A percentile compares a stretch with the other conserved stretches of the same genome.
These are phyloP conservation scores for Cyprinella venusta DNA, from an alignment of 2,797 vertebrate species.

Conservation along the genomic window DNA sequence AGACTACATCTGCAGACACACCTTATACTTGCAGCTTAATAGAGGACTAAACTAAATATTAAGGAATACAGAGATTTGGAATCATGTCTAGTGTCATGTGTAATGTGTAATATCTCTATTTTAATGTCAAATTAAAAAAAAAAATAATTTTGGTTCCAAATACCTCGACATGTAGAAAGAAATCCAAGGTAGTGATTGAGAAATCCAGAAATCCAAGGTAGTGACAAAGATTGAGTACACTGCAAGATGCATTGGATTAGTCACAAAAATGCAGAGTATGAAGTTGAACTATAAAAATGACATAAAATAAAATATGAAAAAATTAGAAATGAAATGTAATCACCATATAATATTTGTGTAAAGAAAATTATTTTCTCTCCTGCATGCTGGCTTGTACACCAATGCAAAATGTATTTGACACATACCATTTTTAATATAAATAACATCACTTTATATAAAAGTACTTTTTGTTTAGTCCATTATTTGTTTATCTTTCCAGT, in stretches of 20 bases:
- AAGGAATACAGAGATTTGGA: not conserved
- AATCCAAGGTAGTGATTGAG: not conserved
- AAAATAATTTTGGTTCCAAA: not conserved
- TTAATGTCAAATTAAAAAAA: not conserved
- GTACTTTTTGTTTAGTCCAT: not conserved
- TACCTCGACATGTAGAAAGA: not conserved
- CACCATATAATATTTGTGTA: not conserved
- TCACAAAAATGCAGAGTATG: not conserved
- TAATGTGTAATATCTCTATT: not conserved
- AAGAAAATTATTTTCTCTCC: not conserved
- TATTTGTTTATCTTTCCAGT: constrained; percentile 2
- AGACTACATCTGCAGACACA: constrained; percentile 2
- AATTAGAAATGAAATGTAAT: not conserved
- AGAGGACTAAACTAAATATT: not conserved
- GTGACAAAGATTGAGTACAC: not conserved
- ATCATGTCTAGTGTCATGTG: not conserved
- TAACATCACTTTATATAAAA: not conserved
- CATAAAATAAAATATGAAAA: not conserved
- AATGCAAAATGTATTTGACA: not conserved
- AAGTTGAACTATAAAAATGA: not conserved
- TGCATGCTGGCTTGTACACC: not conserved
- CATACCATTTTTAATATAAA: not conserved
- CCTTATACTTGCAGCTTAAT: not conserved
- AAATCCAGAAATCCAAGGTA: not conserved
- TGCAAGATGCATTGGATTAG: not conserved